These are phyloP conservation scores for Mus spicilegus DNA, from an alignment of 2,113 vertebrate genomes.

Conservation along the genomic window DNA sequence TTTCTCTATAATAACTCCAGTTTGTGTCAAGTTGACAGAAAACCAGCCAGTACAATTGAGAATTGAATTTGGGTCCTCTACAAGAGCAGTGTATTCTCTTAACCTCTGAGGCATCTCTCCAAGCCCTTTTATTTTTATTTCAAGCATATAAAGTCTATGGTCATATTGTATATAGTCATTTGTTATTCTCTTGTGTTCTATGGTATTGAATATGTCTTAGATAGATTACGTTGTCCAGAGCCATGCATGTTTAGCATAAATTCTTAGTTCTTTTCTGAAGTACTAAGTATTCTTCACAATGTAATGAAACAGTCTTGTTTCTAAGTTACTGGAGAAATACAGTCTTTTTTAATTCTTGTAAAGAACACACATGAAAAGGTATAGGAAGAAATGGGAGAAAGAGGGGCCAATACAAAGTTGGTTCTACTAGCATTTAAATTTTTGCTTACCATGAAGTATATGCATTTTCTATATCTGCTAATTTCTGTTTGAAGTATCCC, in stretches of 20 bases:
- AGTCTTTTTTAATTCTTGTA: background rate
- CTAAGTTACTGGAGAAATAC: background rate
- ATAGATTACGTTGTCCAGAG: background rate
- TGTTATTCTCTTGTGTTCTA: background rate
- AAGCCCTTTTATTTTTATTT: slow-evolving; percentile 3
- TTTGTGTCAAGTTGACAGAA: too few species aligned
- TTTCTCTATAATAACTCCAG: too few species aligned
- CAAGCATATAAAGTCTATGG: background rate
- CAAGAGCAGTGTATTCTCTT: background rate
- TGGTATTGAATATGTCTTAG: background rate
- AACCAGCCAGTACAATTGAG: too few species aligned
- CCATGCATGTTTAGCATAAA: background rate
- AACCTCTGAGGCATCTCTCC: background rate
- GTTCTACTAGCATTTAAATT: background rate
- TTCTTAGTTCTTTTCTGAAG: background rate
- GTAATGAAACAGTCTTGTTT: background rate
- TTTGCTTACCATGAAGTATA: background rate
- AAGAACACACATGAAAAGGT: background rate
- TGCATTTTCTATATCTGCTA: background rate
- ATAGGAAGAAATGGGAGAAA: background rate
- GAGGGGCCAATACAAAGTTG: background rate
- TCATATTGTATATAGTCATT: background rate
- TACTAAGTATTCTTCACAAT: background rate
- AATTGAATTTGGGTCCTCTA: background rate
- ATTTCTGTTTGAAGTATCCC: background rate